Base-by-base conservation (phyloP, 2,888 invertebrate species). In the Troides helena region DNA sequence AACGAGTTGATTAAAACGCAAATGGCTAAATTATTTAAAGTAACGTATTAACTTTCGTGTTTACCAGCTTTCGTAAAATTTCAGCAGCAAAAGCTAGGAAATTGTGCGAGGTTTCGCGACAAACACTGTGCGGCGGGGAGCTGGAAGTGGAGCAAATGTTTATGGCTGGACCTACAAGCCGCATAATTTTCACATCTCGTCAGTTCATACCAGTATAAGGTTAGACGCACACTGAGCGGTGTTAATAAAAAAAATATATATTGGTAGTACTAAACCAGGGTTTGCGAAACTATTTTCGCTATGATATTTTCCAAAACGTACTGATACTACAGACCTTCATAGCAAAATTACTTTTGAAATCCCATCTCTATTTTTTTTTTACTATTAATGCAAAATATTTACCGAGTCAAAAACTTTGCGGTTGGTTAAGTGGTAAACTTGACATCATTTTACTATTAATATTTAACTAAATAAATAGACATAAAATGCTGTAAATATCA, bases 121-220 rank as follows among this genome's bases (percentile, higher is more conserved):
- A 67, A 67, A 67, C 62, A 67, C 58, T 67, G 62, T 57, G 46
- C 57, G 62, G 30, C 65, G 56, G 65, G 23, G 57, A 58, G 57
- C 65, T 65, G 67, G 67, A 74, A 74, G 71, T 74, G 71, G 73
- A 75, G 76, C 74, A 74, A 76, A 74, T 78, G 78, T 81, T 80
- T 81, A 83, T 80, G 76, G 74, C 74, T 70, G 74, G 78, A 77
- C 77, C 30, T 80, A 78, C 74, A 73, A 72, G 77, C 83, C 83
- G 85, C 81, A 88, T 88, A 87, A 87, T 88, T 84, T 87, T 84
- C 84, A 75, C 86, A 80, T 80, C 76, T 76, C 74, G 72, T 70
- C 72, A 73, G 71, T 68, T 63, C 70, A 66, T 69, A 71, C 69
- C 72, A 71, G 63, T 65, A 65, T 65, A 72, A 67, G 66, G 72